Evolutionary conservation across 2,888 invertebrate species (phyloP).

Genomic region (Scaptomyza caliginosa): DNA sequence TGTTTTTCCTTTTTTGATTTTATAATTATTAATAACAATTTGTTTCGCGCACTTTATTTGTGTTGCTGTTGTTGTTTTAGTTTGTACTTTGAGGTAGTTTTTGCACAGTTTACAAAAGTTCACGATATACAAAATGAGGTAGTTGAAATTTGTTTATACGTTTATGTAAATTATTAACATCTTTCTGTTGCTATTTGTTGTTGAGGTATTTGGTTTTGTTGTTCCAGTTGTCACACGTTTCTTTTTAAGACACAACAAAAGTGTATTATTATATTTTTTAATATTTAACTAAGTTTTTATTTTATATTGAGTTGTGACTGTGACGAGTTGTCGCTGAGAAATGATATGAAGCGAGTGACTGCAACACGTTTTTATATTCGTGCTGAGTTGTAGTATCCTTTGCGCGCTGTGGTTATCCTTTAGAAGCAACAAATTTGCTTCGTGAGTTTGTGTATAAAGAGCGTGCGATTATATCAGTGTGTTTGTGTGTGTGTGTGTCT

Average conservation of each 20-base stretch:
- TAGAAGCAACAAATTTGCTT: conserved; percentile 68
- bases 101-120: conserved; percentile 62
- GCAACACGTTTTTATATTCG: conserved; percentile 71
- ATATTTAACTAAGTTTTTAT: conserved; percentile 25
- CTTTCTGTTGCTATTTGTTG: conserved; percentile 31
- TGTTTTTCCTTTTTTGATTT: conserved; percentile 11
- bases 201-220: conserved; percentile 73
- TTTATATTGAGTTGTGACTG: conserved; percentile 50
- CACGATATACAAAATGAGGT: conserved; percentile 76
- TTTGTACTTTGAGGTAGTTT: conserved; percentile 79
- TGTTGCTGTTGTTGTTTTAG: conserved; percentile 33
- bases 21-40: conserved; percentile 35
- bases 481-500: conserved; percentile 29
- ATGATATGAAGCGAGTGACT: conserved; percentile 60
- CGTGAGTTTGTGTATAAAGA: conserved; percentile 18
- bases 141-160: conserved; percentile 58
- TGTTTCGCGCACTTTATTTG: conserved; percentile 53
- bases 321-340: conserved; percentile 70
- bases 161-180: conserved; percentile 26
- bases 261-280: conserved; percentile 13
- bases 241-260: conserved; percentile 35
- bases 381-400: conserved; percentile 59
- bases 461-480: conserved; percentile 9
- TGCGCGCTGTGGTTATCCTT: conserved; percentile 60
- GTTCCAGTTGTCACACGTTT: conserved; percentile 39